Percentiles rank a stretch among this genome's conserved stretches.
Conservation (phyloP, 2,797 vertebrate species). For the Hyperoplus immaculatus region DNA sequence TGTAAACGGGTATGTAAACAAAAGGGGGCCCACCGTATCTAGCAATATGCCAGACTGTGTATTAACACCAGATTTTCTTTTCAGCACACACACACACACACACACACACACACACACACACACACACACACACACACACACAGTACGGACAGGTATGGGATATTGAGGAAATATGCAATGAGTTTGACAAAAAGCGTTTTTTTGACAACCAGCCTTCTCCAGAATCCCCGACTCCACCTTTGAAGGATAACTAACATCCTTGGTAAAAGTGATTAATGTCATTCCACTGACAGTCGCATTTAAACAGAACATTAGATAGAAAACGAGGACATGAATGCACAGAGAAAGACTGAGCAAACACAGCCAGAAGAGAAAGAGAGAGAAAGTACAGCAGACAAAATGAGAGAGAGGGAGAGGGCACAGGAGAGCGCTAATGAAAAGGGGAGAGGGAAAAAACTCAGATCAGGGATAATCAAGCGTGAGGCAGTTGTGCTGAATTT, state of each 20-base stretch:
- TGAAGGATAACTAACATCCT: conserved; percentile 9
- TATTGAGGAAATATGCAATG: too few species aligned
- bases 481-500: conserved; percentile 78
- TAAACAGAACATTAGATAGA: conserved; percentile 4
- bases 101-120: too few species aligned
- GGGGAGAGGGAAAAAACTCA: conserved; percentile 62
- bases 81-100: too few species aligned
- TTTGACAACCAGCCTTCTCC: too few species aligned
- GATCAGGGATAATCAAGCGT: conserved; percentile 81
- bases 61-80: too few species aligned
- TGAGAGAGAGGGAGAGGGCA: conserved; percentile 35
- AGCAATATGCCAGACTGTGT: too few species aligned
- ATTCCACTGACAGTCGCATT: background rate
- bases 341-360: conserved; percentile 37
- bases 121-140: too few species aligned
- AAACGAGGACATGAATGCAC: conserved; percentile 13
- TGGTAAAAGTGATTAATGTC: background rate
- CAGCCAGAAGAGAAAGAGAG: conserved; percentile 29
- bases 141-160: too few species aligned
- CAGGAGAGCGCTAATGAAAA: conserved; percentile 47
- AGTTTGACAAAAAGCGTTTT: too few species aligned
- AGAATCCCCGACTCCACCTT: background rate
- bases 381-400: conserved; percentile 60
- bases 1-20: too few species aligned
- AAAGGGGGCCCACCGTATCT: too few species aligned